Evolutionary conservation across 2,797 vertebrate genomes (phyloP).

Genomic region (Premnoplex brunnescens): DNA sequence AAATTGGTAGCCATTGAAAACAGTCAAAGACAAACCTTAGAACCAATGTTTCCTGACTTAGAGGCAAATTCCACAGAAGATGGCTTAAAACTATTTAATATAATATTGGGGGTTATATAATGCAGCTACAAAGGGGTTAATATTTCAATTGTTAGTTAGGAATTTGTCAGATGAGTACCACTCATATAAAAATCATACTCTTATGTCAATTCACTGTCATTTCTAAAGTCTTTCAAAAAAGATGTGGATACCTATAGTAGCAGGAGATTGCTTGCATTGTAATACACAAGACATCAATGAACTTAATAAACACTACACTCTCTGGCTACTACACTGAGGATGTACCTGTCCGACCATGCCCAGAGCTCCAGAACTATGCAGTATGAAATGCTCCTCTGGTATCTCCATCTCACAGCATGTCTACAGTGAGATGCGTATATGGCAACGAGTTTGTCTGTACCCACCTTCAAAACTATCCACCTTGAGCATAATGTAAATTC

Average conservation of each 20-base stretch:
- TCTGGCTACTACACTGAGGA: not conserved
- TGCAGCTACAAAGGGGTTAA: not conserved
- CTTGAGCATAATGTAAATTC: not conserved
- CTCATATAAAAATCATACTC: not conserved
- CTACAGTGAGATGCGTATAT: rapidly evolving
- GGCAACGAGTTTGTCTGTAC: not conserved
- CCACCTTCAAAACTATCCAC: not conserved
- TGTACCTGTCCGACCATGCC: not conserved
- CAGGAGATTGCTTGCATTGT: not conserved
- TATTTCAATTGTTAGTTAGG: not conserved
- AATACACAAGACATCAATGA: not conserved
- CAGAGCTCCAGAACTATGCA: not conserved
- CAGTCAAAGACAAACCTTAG: not conserved
- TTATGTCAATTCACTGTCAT: not conserved
- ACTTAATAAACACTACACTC: not conserved
- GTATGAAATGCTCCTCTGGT: not conserved
- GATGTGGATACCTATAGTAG: not conserved
- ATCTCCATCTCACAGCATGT: not conserved
- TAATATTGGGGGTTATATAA: not conserved
- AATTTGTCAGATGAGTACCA: not conserved
- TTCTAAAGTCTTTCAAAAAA: not conserved
- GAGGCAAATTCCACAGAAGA: not conserved
- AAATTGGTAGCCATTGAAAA: not conserved
- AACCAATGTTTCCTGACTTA: not conserved
- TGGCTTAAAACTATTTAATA: not conserved